Conservation (phyloP, 2,888 invertebrate genomes). For the Anorthoa munda region DNA sequence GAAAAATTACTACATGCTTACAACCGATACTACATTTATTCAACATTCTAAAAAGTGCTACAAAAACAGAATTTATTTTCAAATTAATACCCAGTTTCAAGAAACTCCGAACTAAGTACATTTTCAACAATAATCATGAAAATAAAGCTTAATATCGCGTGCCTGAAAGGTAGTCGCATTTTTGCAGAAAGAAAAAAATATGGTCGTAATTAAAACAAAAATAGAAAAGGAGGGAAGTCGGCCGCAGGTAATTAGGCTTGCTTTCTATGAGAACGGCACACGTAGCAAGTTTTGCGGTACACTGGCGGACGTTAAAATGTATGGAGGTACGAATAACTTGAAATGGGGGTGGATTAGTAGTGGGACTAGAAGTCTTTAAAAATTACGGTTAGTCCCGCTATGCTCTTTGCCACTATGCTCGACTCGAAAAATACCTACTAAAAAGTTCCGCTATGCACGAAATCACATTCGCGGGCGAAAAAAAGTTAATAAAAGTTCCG, state of each 20-base stretch:
- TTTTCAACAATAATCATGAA: slow-evolving; percentile 39
- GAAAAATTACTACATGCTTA: background rate
- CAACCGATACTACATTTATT: background rate
- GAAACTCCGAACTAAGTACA: slow-evolving; percentile 13
- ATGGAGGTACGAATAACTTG: background rate
- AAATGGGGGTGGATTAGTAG: background rate
- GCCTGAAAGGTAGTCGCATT: slow-evolving; percentile 55
- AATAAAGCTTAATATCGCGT: slow-evolving; percentile 54
- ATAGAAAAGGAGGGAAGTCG: slow-evolving; percentile 71
- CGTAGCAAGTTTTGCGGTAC: slow-evolving; percentile 76
- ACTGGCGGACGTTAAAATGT: slow-evolving; percentile 66
- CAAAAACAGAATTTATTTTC: background rate
- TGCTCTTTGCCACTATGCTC: too few relatives aligned
- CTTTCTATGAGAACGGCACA: slow-evolving; percentile 78
- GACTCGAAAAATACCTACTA: too few relatives aligned
- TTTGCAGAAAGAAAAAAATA: slow-evolving; percentile 60
- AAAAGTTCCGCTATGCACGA: too few relatives aligned
- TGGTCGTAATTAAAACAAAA: slow-evolving; percentile 75
- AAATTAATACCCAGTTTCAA: slow-evolving; percentile 3
- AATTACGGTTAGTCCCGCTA: too few relatives aligned
- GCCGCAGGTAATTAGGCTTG: slow-evolving; percentile 83
- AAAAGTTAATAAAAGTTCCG: too few relatives aligned
- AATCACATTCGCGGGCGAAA: too few relatives aligned
- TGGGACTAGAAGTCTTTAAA: background rate
- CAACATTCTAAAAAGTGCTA: background rate